Evolutionary conservation across 2,888 invertebrate species (phyloP).

Genomic region (Cabera pusaria): DNA sequence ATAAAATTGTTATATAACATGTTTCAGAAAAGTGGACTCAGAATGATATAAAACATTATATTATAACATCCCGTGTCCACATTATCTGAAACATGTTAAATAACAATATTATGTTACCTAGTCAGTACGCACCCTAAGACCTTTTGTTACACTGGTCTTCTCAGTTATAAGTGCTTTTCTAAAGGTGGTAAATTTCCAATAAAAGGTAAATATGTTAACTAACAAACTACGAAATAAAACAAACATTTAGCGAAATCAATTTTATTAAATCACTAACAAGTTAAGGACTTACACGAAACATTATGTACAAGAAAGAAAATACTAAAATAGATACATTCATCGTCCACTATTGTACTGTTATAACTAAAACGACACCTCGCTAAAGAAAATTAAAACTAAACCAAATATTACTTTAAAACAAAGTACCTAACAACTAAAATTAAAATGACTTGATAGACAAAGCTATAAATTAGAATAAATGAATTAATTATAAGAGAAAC

Average conservation of each 20-base stretch:
- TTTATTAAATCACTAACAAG: conserved; percentile 63
- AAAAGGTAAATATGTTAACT: too few relatives aligned
- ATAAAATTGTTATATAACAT: too few relatives aligned
- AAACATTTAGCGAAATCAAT: conserved; percentile 56
- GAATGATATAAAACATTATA: too few relatives aligned
- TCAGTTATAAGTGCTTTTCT: too few relatives aligned
- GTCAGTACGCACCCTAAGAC: too few relatives aligned
- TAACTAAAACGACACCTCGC: conserved; percentile 47
- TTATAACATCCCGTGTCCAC: too few relatives aligned
- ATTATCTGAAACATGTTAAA: too few relatives aligned
- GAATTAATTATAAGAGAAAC: too few relatives aligned
- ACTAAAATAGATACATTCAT: conserved; percentile 40
- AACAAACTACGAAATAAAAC: conserved; percentile 41
- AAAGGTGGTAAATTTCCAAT: too few relatives aligned
- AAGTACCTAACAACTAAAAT: conserved; percentile 23
- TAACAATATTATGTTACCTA: too few relatives aligned
- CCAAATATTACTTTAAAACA: conserved; percentile 45
- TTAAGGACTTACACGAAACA: conserved; percentile 53
- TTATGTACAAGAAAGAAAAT: conserved; percentile 64
- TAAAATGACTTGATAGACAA: conserved; percentile 17
- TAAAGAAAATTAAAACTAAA: conserved; percentile 49
- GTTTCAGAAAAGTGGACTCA: too few relatives aligned
- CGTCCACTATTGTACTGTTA: conserved; percentile 67
- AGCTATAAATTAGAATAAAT: conserved; percentile 4
- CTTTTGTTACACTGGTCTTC: too few relatives aligned